Base-by-base conservation (phyloP, 1,140 invertebrate genomes). In the Drosophila virilis region DNA sequence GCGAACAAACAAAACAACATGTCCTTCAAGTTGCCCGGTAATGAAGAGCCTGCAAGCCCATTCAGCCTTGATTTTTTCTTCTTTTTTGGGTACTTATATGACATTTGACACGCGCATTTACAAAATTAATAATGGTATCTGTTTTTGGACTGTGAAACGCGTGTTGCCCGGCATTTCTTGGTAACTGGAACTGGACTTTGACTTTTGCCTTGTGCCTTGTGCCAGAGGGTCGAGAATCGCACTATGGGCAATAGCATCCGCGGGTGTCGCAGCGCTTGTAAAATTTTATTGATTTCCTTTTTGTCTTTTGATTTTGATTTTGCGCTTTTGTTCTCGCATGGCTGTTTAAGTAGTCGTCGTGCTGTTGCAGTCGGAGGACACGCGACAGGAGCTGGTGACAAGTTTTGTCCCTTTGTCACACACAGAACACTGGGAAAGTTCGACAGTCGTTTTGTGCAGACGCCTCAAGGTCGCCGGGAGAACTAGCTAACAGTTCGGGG, bases 311-410 rank as follows among this genome's bases (percentile, higher is more conserved):
- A 83, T 88, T 75, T 75, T 4, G 17, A 12, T 77, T 74, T 61
- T 45, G 59, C 33, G 74, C 66, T 58, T 76, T 82, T 84, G 73
- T 67, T 45, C 35, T 10, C 7, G 5, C 10, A 10, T 54, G 32
- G 15, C 67, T 85, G 82, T 85, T 82, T 85, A 85, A 90, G 81
- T 90, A 90, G 86, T 90, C 86, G 62, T 77, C 84, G 66, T 80
- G 80, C 83, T 84, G 84, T 77, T 88, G 71, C 62, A 78, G 80
- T 80, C 80, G 79, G 90, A 84, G 85, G 86, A 90, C 88, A 91
- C 86, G 88, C 86, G 88, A 90, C 86, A 90, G 86, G 86, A 90
- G 86, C 88, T 91, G 82, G 77, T 78, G 78, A 82, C 88, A 88
- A 90, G 82, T 86, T 82, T 57, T 62, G 22, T 64, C 69, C 80